These are phyloP conservation scores for Entomobrya multifasciata DNA, from an alignment of 2,888 invertebrate species.

Conservation along the genomic window DNA sequence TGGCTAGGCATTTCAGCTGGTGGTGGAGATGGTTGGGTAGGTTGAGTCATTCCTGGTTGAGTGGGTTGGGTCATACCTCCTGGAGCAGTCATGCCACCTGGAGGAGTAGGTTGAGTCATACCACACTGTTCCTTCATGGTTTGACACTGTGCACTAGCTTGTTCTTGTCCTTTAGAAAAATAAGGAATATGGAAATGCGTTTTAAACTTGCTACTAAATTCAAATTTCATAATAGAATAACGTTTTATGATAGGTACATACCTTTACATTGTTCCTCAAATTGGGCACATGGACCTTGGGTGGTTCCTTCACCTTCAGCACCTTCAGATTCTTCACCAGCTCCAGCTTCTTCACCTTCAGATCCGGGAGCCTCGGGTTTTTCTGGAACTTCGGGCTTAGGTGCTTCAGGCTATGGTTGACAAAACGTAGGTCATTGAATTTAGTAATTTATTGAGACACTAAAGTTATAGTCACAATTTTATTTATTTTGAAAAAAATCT, in stretches of 20 bases:
- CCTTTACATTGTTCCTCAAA: conserved; percentile 45
- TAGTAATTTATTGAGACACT: neutral
- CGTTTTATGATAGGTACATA: neutral
- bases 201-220: neutral
- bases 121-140: conserved; percentile 26
- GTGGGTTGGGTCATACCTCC: conserved; percentile 3
- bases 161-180: neutral
- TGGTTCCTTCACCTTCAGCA: conserved; percentile 51
- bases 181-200: neutral
- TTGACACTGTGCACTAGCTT: conserved; percentile 11
- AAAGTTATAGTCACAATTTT: too few relatives aligned
- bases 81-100: conserved; percentile 10
- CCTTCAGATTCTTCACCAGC: conserved; percentile 12
- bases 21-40: conserved; percentile 7
- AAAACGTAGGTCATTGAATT: neutral
- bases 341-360: conserved; percentile 9
- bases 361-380: neutral
- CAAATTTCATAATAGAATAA: too few relatives aligned
- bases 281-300: conserved; percentile 39
- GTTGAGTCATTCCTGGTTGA: conserved; percentile 12
- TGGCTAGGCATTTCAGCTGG: conserved; percentile 20
- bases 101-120: too few relatives aligned
- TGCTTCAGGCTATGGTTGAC: neutral
- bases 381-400: too few relatives aligned
- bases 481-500: too few relatives aligned